Evolutionary conservation across 2,113 vertebrate species (phyloP).

Genomic region (Burhinus bistriatus): DNA sequence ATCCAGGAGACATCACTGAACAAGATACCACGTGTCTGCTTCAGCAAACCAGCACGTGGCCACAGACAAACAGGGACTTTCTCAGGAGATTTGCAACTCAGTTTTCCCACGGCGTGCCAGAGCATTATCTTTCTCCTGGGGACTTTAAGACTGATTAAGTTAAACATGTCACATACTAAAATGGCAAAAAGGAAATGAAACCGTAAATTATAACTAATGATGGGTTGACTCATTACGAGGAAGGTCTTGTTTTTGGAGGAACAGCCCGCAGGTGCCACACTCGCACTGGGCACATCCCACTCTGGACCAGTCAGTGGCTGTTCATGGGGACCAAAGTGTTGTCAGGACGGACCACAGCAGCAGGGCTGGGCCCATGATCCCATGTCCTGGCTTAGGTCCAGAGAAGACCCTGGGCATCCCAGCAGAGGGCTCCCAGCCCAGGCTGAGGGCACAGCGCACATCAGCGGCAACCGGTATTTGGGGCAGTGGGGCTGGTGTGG

Average conservation of each 20-base stretch:
- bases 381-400: rapidly evolving
- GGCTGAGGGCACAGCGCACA: background rate
- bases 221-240: background rate
- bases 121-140: background rate
- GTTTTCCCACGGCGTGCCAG: rapidly evolving
- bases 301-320: background rate
- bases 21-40: no score
- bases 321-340: background rate
- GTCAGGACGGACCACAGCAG: rapidly evolving
- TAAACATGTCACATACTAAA: background rate
- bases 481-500: background rate
- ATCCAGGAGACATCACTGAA: background rate
- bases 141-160: background rate
- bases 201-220: background rate
- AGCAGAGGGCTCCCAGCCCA: background rate
- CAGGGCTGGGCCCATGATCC: background rate
- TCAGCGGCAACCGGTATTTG: rapidly evolving
- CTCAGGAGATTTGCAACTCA: background rate
- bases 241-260: background rate
- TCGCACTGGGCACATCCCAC: background rate
- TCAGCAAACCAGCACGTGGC: no score
- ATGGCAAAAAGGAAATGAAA: background rate
- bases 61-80: background rate
- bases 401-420: background rate
- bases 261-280: rapidly evolving